These are phyloP conservation scores for Luscinia megarhynchos DNA, from an alignment of 2,797 vertebrate genomes.

Conservation along the genomic window DNA sequence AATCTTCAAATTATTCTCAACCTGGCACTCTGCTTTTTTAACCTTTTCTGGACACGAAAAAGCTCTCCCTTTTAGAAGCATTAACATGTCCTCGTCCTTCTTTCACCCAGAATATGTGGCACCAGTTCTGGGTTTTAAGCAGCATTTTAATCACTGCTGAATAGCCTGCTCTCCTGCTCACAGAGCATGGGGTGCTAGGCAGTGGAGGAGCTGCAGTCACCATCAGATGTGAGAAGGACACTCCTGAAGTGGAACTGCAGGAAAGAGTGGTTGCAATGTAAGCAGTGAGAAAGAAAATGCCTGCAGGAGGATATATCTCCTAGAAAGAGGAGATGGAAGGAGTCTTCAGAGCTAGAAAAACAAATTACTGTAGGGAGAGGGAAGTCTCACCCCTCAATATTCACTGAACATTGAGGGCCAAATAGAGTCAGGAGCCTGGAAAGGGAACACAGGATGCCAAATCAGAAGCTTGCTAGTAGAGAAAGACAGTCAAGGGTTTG, in stretches of 20 bases:
- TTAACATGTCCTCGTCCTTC: neutral
- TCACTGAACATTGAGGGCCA: neutral
- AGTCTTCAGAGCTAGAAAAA: neutral
- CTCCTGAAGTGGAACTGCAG: neutral
- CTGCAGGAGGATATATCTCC: neutral
- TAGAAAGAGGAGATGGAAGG: neutral
- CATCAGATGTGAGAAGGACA: neutral
- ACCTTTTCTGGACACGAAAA: neutral
- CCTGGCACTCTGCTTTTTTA: neutral
- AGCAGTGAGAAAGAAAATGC: neutral
- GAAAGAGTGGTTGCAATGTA: neutral
- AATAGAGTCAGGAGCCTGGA: neutral
- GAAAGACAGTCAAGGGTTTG: neutral
- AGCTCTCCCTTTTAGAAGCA: neutral
- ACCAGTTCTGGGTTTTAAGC: neutral
- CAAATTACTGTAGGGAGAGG: neutral
- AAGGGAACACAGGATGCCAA: neutral
- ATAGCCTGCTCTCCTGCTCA: neutral
- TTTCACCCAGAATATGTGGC: neutral
- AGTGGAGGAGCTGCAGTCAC: neutral
- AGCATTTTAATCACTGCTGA: neutral
- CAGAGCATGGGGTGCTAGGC: neutral
- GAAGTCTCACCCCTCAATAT: neutral
- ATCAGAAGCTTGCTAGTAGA: neutral
- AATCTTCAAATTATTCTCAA: neutral